Evolutionary conservation across 2,113 vertebrate species (phyloP).

Genomic region (Tyrannus savana): DNA sequence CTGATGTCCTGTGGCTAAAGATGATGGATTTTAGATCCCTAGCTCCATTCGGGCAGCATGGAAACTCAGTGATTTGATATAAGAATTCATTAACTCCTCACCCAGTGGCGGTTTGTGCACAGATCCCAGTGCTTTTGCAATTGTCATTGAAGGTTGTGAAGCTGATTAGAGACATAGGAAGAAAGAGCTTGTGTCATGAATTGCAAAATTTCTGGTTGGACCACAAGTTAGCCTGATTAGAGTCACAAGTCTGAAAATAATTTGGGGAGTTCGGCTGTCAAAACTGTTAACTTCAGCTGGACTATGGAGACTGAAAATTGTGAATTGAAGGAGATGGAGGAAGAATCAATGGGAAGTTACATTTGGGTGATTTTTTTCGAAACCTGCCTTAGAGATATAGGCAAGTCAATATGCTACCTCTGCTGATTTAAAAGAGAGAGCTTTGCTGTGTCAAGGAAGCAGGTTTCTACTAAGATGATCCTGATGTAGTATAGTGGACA

Average conservation of each 20-base stretch:
- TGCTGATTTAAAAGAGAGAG: background rate
- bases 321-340: background rate
- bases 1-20: constrained; percentile 55
- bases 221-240: background rate
- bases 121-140: background rate
- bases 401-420: background rate
- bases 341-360: background rate
- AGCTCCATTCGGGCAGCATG: background rate
- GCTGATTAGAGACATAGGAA: background rate
- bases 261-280: background rate
- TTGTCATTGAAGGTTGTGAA: constrained; percentile 38
- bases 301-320: background rate
- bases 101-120: background rate
- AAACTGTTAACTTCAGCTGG: background rate
- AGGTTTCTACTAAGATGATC: background rate
- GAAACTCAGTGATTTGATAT: constrained; percentile 17
- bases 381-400: background rate
- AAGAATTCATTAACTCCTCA: constrained; percentile 62
- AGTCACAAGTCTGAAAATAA: background rate
- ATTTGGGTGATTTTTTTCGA: background rate
- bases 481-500: background rate
- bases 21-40: constrained; percentile 63
- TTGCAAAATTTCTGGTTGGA: background rate
- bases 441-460: background rate
- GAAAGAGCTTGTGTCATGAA: constrained; percentile 22